Evolutionary conservation across 2,888 invertebrate species (phyloP).

Genomic region (Gastracanthus pulcherrimus): DNA sequence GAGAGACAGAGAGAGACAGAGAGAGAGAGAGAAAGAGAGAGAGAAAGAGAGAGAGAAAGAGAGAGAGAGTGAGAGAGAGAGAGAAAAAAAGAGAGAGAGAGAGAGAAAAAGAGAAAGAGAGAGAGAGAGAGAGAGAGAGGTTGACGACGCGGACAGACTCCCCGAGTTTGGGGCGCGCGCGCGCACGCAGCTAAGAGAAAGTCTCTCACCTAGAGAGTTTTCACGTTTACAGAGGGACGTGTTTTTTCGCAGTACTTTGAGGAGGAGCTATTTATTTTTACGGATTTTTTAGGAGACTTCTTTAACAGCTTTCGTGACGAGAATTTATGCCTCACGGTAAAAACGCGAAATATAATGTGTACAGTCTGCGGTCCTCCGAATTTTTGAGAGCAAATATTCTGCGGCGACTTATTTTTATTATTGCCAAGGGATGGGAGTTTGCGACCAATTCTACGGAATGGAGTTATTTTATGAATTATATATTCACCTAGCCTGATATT

Average conservation of each 20-base stretch:
- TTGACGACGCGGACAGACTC: constrained; percentile 27
- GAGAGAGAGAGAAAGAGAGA: not conserved
- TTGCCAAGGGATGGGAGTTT: not conserved
- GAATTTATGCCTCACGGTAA: constrained; percentile 21
- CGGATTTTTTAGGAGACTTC: constrained; percentile 31
- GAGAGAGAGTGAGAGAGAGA: constrained; percentile 8
- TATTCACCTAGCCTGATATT: not conserved
- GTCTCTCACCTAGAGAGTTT: constrained; percentile 18
- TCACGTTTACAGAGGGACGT: constrained; percentile 18
- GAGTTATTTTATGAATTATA: not conserved
- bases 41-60: not conserved
- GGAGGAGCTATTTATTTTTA: constrained; percentile 44
- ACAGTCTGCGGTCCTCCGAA: not conserved
- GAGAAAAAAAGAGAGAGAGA: not conserved
- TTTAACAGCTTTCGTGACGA: constrained; percentile 37
- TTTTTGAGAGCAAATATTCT: not conserved
- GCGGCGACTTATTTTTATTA: not conserved
- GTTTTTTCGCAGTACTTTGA: constrained; percentile 20
- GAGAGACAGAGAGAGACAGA: not conserved
- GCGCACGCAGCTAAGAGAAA: not conserved
- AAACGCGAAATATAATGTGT: constrained; percentile 4
- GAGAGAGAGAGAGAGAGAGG: not conserved
- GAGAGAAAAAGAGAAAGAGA: not conserved
- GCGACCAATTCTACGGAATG: not conserved
- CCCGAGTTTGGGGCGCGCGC: not conserved